phyloP scores from a whole-genome alignment of 2,797 vertebrate species.

The Helicolenus hilgendorfi region DNA sequence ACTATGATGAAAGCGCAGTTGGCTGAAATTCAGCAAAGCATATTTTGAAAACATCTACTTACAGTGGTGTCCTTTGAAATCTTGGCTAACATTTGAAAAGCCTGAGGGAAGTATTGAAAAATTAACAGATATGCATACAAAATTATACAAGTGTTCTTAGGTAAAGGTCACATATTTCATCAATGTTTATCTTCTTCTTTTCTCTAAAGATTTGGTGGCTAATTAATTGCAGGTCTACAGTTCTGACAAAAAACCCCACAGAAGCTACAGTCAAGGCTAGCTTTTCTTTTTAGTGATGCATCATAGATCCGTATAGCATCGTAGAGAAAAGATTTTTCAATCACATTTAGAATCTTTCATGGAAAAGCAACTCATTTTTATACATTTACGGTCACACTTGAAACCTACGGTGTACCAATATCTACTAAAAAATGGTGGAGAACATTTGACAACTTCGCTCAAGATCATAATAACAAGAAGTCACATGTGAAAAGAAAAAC shows the following conservation, averaged over 20 bases:
- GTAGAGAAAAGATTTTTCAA: neutral
- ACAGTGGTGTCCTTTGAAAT: slow-evolving; percentile 90
- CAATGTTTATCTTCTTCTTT: neutral
- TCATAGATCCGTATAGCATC: neutral
- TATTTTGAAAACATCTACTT: slow-evolving; percentile 77
- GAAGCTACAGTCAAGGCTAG: neutral
- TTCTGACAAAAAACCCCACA: neutral
- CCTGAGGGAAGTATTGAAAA: slow-evolving; percentile 80
- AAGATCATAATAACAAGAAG: neutral
- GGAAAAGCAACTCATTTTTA: neutral
- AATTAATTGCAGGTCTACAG: neutral
- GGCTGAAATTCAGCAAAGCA: slow-evolving; percentile 21
- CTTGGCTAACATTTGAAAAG: slow-evolving; percentile 89
- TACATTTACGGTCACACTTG: neutral
- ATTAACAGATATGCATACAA: neutral
- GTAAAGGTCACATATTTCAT: neutral
- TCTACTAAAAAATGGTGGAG: neutral
- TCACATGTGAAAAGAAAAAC: neutral
- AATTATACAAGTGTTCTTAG: neutral
- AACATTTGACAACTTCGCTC: neutral
- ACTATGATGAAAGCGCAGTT: slow-evolving; percentile 3
- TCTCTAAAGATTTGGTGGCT: neutral
- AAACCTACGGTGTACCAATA: neutral
- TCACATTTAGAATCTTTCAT: neutral
- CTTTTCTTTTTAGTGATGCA: neutral